Evolutionary conservation across 2,113 vertebrate genomes (phyloP).

Genomic region (Hyla sarda): DNA sequence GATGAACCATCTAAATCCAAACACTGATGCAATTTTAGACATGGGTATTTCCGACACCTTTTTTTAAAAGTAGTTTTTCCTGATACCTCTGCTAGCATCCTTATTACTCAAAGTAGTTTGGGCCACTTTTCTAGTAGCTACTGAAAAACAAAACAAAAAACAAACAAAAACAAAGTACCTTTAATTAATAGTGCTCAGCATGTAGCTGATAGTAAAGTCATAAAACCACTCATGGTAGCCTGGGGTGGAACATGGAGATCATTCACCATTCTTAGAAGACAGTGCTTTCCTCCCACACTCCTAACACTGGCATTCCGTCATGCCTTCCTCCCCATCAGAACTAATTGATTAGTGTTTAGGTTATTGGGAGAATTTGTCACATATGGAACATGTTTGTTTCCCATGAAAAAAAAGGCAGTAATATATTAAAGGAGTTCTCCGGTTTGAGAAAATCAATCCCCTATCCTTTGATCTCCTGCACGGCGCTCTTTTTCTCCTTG

Average conservation of each 20-base stretch:
- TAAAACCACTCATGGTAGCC: constrained; percentile 65
- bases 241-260: constrained; percentile 73
- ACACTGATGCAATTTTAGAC: neutral
- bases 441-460: no score
- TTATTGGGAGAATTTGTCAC: constrained; percentile 66
- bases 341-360: constrained; percentile 75
- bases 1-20: neutral
- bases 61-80: no score
- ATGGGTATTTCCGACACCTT: neutral
- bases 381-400: constrained; percentile 74
- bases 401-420: no score
- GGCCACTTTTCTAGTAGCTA: neutral
- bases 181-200: constrained; percentile 67
- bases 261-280: constrained; percentile 60
- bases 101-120: neutral
- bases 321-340: constrained; percentile 70
- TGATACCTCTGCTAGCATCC: neutral
- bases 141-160: no score
- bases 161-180: constrained; percentile 32
- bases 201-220: constrained; percentile 63
- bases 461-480: no score
- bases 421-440: no score
- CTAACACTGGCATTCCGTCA: constrained; percentile 73
- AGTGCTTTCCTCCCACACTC: constrained; percentile 61
- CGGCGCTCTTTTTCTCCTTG: no score